Evolutionary conservation across 1,140 invertebrate genomes (phyloP).

Genomic region (Dendrolimus punctatus): DNA sequence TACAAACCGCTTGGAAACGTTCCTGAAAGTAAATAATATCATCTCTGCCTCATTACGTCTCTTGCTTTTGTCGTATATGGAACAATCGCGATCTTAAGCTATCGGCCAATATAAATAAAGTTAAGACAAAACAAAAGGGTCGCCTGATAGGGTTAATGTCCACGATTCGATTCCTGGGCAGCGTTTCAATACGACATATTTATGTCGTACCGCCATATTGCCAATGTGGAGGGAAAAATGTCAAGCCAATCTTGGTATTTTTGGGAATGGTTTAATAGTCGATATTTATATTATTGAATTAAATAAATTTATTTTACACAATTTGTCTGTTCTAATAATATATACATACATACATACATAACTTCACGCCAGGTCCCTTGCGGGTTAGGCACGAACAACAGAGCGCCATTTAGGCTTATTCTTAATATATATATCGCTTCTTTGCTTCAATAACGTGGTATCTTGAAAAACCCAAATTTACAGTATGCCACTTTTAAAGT

Average conservation of each 20-base stretch:
- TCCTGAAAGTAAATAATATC: not conserved
- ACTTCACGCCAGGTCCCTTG: no score
- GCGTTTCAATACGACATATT: slow-evolving; percentile 29
- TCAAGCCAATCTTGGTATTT: not conserved
- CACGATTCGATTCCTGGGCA: slow-evolving; percentile 26
- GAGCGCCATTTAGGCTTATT: no score
- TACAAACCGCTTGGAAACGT: not conserved
- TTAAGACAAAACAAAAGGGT: slow-evolving; percentile 42
- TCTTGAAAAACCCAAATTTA: no score
- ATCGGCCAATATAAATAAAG: slow-evolving; percentile 36
- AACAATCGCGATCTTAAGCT: slow-evolving; percentile 19
- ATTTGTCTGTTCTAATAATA: no score
- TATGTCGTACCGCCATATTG: not conserved
- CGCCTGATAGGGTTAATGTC: slow-evolving; percentile 38
- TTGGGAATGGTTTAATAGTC: not conserved
- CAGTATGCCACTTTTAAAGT: no score
- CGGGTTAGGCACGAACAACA: no score
- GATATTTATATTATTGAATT: no score
- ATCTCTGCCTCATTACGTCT: slow-evolving; percentile 5
- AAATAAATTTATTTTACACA: no score
- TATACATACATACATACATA: no score
- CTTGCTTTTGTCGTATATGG: slow-evolving; percentile 10
- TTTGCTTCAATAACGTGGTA: no score
- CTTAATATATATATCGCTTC: no score
- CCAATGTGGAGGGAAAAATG: not conserved